phyloP scores from a whole-genome alignment of 2,113 vertebrate species.

The Hiodon tergisus region DNA sequence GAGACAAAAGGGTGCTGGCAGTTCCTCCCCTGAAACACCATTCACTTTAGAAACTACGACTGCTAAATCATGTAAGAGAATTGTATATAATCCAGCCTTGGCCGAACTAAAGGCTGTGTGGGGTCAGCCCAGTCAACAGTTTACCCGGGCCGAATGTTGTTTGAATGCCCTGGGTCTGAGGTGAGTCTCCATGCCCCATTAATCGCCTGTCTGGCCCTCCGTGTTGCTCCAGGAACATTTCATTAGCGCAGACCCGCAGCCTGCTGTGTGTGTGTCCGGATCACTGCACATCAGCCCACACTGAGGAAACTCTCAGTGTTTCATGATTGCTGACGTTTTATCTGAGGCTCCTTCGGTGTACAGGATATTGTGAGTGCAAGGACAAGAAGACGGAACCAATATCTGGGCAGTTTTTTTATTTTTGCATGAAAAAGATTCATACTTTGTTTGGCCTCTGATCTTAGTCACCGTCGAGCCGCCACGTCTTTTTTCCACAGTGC shows the following conservation, averaged over 20 bases:
- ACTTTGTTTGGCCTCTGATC: no score
- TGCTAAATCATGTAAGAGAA: neutral
- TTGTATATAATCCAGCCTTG: neutral
- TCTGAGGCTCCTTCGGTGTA: no score
- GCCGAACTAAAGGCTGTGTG: neutral
- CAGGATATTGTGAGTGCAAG: no score
- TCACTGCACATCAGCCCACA: no score
- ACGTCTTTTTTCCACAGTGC: no score
- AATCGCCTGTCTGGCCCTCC: neutral
- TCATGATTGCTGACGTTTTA: no score
- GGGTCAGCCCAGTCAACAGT: neutral
- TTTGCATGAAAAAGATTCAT: no score
- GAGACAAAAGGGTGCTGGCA: no score
- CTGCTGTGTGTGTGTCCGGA: neutral
- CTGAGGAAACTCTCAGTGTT: no score
- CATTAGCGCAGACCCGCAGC: neutral
- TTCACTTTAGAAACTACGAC: neutral
- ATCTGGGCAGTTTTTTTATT: no score
- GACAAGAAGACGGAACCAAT: no score
- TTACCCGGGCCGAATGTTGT: neutral
- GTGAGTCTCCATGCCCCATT: neutral
- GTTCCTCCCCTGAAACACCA: neutral
- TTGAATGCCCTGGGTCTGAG: neutral
- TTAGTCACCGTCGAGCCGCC: no score
- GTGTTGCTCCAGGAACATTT: neutral